phyloP scores from a whole-genome alignment of 1,140 invertebrate species.

The Pectinophora gossypiella region DNA sequence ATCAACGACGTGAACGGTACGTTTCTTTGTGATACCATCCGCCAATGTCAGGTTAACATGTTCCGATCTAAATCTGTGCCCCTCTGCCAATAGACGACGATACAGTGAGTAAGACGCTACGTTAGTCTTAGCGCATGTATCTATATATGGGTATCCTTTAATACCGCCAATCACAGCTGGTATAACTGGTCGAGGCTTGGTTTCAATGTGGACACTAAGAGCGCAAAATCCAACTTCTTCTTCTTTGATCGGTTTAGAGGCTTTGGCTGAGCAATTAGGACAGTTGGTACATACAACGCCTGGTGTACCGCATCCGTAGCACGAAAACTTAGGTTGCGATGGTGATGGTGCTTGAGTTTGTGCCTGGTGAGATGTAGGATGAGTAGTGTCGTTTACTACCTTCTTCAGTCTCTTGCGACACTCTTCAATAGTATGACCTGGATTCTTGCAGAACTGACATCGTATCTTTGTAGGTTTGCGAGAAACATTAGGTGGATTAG shows the following conservation, averaged over 20 bases:
- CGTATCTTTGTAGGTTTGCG: not conserved
- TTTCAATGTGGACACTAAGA: too few species aligned
- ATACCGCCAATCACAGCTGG: too few species aligned
- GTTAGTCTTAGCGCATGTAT: too few species aligned
- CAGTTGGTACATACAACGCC: not conserved
- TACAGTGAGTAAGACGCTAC: too few species aligned
- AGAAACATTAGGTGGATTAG: not conserved
- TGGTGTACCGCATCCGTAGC: not conserved
- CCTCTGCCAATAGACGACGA: too few species aligned
- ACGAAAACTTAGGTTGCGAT: not conserved
- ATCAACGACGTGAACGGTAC: too few species aligned
- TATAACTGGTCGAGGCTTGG: too few species aligned
- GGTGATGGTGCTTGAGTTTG: conserved; percentile 1
- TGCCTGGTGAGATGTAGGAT: not conserved
- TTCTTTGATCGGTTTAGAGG: not conserved
- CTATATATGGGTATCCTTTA: too few species aligned
- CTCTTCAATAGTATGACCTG: not conserved
- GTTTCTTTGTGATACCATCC: too few species aligned
- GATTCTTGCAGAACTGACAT: not conserved
- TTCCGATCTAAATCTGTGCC: too few species aligned
- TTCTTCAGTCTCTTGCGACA: not conserved
- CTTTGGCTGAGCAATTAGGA: not conserved
- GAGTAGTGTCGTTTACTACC: not conserved
- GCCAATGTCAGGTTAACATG: too few species aligned
- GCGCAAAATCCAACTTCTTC: too few species aligned